Evolutionary conservation across 2,888 invertebrate species (phyloP).

Genomic region (Erebia palarica): DNA sequence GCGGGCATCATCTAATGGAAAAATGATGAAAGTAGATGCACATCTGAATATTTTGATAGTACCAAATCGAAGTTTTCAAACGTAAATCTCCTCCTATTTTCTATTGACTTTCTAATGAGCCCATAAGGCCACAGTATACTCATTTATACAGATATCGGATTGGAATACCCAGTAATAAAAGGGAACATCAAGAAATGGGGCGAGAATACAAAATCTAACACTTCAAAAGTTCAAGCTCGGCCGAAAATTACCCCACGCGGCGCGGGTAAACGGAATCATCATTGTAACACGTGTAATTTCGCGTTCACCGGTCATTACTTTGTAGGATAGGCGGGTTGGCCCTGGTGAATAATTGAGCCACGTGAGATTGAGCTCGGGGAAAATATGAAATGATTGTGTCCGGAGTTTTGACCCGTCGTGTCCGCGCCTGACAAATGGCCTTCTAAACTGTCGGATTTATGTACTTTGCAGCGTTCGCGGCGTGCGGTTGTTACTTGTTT

Average conservation of each 20-base stretch:
- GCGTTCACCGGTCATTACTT: conserved; percentile 75
- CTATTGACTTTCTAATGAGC: too few species aligned
- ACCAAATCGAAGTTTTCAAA: too few species aligned
- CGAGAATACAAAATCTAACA: conserved; percentile 61
- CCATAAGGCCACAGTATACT: too few species aligned
- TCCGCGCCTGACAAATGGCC: conserved; percentile 53
- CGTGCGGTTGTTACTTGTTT: conserved; percentile 39
- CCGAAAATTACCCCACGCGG: conserved; percentile 59
- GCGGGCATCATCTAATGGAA: too few species aligned
- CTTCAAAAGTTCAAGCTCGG: conserved; percentile 63
- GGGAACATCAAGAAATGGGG: conserved; percentile 1
- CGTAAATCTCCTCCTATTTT: too few species aligned
- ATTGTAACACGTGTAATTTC: conserved; percentile 78
- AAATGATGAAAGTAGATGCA: too few species aligned
- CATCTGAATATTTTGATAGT: too few species aligned
- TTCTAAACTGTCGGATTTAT: conserved; percentile 46
- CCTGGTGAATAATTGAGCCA: conserved; percentile 74
- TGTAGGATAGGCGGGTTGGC: conserved; percentile 56
- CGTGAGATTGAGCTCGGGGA: conserved; percentile 65
- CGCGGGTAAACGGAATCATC: conserved; percentile 71
- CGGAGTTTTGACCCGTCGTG: conserved; percentile 50
- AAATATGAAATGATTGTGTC: conserved; percentile 77
- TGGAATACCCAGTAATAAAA: not conserved
- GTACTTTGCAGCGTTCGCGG: conserved; percentile 31
- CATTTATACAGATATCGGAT: too few species aligned